Evolutionary conservation across 2,113 vertebrate species (phyloP).

Genomic region (Percina caprodes): DNA sequence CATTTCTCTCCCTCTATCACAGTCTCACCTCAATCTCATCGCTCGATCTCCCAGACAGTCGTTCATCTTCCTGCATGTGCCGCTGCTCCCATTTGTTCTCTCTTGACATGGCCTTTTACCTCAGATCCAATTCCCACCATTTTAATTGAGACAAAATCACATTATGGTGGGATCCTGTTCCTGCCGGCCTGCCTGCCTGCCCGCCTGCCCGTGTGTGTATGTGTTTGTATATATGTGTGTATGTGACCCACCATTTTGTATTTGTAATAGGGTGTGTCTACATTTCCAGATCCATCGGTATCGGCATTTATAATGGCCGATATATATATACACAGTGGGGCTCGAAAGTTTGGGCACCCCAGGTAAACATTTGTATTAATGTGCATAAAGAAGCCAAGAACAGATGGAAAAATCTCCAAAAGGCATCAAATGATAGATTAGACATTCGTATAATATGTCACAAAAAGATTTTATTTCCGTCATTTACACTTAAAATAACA

Average conservation of each 20-base stretch:
- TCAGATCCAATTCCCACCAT: slow-evolving; percentile 79
- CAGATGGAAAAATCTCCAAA: too few relatives aligned
- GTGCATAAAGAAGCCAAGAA: too few relatives aligned
- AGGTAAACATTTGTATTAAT: too few relatives aligned
- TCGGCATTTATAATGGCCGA: too few relatives aligned
- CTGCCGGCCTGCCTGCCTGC: slow-evolving; percentile 22
- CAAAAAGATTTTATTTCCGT: too few relatives aligned
- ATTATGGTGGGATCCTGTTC: slow-evolving; percentile 65
- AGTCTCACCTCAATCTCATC: slow-evolving; percentile 53
- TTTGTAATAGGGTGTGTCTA: slow-evolving; percentile 25
- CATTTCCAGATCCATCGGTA: too few relatives aligned
- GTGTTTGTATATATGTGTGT: slow-evolving; percentile 13
- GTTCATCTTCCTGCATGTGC: slow-evolving; percentile 75
- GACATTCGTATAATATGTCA: too few relatives aligned
- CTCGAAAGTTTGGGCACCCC: too few relatives aligned
- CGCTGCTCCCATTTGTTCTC: slow-evolving; percentile 75
- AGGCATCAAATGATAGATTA: too few relatives aligned
- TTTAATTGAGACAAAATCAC: slow-evolving; percentile 80
- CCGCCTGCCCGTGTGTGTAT: not conserved
- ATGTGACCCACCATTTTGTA: slow-evolving; percentile 27
- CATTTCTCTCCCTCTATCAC: slow-evolving; percentile 41
- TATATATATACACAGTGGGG: too few relatives aligned
- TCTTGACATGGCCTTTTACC: slow-evolving; percentile 81
- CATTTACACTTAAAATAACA: too few relatives aligned
- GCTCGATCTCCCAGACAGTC: slow-evolving; percentile 76